Base-by-base conservation (phyloP, 2,113 vertebrate species). In the Sylvietta virens region DNA sequence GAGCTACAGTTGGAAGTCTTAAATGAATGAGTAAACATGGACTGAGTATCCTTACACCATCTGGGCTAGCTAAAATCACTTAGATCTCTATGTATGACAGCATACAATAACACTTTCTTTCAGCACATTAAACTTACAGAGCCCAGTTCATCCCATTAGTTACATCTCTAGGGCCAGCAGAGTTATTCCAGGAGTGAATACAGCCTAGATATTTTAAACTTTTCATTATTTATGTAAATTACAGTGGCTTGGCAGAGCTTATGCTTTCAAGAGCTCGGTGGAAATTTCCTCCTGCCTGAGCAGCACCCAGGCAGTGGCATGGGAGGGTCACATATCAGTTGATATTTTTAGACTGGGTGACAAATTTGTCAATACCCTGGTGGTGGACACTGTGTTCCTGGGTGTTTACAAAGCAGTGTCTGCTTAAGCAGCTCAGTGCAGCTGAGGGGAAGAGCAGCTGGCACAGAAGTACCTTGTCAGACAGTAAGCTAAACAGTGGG, bases 201-300 rank as follows among this genome's bases (percentile, higher is more conserved):
- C 58, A 77, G 53, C 50, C 40, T 39, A 51, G 79, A 35, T 62
- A 47, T 54, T 56, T 67, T 82, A 69, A 78, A 51, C 61, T 76
- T 76, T 85, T 47, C n/a, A 90, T 90, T 90, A 90, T 84, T 95
- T 84, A 85, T 88, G 85, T 86, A 71, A 85, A 95, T 66, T 61
- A 89, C 15, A 45, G 27, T 60, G 74, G 39, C 50, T 73, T 88
- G 51, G 66, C 16, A 58, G 50, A 61, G 23, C 17, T 60, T 92
- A 40, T 22, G n/a, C 54, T 81, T 69, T 86, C 78, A 57, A 72
- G 50, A 90, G 61, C 81, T 69, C 3, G 1, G 22, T 82, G 89
- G 81, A 92, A 87, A 87, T 90, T 94, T 83, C 27, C 51, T 40
- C 50, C 30, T 72, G 53, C n/a, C 37, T 57, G 54, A 57, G 6